These are phyloP conservation scores for Ephialtes manifestator DNA, from an alignment of 2,888 invertebrate genomes.

Conservation along the genomic window DNA sequence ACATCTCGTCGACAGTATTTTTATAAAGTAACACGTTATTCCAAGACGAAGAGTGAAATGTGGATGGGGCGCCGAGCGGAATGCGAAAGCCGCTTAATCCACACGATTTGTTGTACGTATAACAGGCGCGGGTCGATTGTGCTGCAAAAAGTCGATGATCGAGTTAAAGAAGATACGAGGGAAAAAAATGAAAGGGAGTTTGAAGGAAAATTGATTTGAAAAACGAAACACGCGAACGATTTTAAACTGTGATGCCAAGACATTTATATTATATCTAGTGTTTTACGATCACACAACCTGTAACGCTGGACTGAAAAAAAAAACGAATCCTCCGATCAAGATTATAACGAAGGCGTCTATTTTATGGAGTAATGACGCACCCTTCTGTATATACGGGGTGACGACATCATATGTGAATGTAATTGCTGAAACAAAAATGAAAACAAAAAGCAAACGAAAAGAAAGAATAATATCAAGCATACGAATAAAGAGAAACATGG, in stretches of 20 bases:
- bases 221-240: conserved; percentile 70
- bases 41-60: conserved; percentile 69
- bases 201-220: conserved; percentile 7
- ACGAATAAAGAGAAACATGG: conserved; percentile 61
- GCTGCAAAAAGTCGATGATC: conserved; percentile 31
- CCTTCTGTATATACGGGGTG: conserved; percentile 65
- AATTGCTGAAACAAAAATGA: conserved; percentile 73
- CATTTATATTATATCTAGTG: conserved; percentile 68
- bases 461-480: conserved; percentile 39
- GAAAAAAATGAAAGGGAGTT: conserved; percentile 4
- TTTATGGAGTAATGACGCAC: conserved; percentile 80
- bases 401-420: conserved; percentile 77
- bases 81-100: conserved; percentile 24
- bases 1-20: conserved; percentile 74
- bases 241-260: conserved; percentile 76
- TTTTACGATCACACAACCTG: conserved; percentile 65
- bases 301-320: conserved; percentile 47
- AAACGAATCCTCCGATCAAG: conserved; percentile 54
- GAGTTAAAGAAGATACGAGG: conserved; percentile 30
- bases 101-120: conserved; percentile 53
- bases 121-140: conserved; percentile 18
- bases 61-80: conserved; percentile 20
- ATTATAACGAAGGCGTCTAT: conserved; percentile 72
- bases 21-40: conserved; percentile 74
- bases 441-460: conserved; percentile 59